A percentile compares a stretch with the other conserved stretches of the same genome.
Evolutionary conservation across 2,113 vertebrate genomes (phyloP).

Genomic region (Gymnarchus niloticus): DNA sequence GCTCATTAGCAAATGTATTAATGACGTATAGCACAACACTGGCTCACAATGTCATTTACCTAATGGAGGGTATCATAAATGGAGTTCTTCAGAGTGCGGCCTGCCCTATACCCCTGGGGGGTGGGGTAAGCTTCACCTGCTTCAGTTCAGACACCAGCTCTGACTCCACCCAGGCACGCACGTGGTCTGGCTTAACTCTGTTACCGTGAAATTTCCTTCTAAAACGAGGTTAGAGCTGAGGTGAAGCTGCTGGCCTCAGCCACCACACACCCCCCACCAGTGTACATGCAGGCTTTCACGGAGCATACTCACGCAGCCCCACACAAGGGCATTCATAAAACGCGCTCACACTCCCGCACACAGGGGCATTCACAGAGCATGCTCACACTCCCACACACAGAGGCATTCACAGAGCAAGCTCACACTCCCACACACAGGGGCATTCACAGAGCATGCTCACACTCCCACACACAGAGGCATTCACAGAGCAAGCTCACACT

Average conservation of each 20-base stretch:
- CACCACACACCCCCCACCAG: background rate
- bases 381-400: background rate
- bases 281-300: background rate
- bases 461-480: too few species aligned
- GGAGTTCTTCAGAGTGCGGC: background rate
- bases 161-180: background rate
- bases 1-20: background rate
- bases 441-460: background rate
- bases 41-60: too few species aligned
- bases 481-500: background rate
- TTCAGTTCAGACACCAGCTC: background rate
- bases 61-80: too few species aligned
- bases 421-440: background rate
- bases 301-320: background rate
- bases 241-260: background rate
- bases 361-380: background rate
- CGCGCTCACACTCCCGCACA: background rate
- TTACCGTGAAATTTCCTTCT: slow-evolving; percentile 13
- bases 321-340: background rate
- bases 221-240: background rate
- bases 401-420: background rate
- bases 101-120: too few species aligned
- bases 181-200: slow-evolving; percentile 6
- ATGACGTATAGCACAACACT: too few species aligned
- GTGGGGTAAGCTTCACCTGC: background rate